phyloP scores from a whole-genome alignment of 2,888 invertebrate genomes.

The Tetranychus piercei region DNA sequence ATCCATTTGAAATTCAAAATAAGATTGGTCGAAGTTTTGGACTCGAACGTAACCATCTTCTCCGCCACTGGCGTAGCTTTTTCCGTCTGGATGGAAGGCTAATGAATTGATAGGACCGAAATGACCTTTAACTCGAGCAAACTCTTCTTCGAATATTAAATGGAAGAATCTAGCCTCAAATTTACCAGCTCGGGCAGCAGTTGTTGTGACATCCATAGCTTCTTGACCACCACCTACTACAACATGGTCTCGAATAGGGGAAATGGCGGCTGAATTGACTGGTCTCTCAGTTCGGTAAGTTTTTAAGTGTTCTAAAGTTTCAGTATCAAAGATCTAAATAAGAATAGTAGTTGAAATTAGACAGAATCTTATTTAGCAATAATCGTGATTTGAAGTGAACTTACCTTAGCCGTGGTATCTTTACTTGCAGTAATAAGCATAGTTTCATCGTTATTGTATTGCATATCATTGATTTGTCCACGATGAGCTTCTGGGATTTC shows the following conservation, averaged over 20 bases:
- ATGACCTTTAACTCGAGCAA: slow-evolving; percentile 93
- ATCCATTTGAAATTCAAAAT: slow-evolving; percentile 88
- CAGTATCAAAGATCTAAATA: slow-evolving; percentile 55
- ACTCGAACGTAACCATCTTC: slow-evolving; percentile 96
- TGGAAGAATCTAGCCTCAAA: slow-evolving; percentile 91
- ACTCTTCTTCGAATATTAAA: slow-evolving; percentile 86
- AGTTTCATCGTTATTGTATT: slow-evolving; percentile 71
- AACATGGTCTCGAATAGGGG: slow-evolving; percentile 86
- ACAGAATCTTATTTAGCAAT: not conserved
- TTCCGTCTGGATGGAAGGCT: slow-evolving; percentile 92
- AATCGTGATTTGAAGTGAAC: not conserved
- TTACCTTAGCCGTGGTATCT: slow-evolving; percentile 72
- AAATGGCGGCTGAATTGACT: slow-evolving; percentile 91
- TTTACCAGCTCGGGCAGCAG: slow-evolving; percentile 78
- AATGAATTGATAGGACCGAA: slow-evolving; percentile 98
- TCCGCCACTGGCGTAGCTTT: slow-evolving; percentile 86
- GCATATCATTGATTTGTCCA: slow-evolving; percentile 83
- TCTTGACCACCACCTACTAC: slow-evolving; percentile 97
- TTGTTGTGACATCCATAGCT: slow-evolving; percentile 95
- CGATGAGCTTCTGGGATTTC: slow-evolving; percentile 57
- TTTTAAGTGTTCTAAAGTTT: slow-evolving; percentile 65
- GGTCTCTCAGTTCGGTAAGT: slow-evolving; percentile 94
- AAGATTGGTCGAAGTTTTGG: slow-evolving; percentile 84
- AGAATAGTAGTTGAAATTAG: slow-evolving; percentile 29
- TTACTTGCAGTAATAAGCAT: slow-evolving; percentile 95